phyloP scores from a whole-genome alignment of 1,140 invertebrate genomes.

The Sipha flava region DNA sequence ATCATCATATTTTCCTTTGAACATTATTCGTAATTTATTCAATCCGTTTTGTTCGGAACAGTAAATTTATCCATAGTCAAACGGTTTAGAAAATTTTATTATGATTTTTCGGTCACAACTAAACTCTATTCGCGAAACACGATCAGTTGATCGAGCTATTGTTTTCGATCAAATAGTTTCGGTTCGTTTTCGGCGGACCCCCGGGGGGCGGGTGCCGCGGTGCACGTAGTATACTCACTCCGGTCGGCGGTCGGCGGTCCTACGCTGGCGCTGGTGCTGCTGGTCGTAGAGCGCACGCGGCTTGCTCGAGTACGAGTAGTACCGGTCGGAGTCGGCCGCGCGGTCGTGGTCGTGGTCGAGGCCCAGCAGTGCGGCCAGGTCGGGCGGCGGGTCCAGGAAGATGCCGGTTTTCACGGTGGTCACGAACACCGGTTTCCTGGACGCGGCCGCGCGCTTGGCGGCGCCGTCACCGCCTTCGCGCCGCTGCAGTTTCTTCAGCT shows the following conservation, averaged over 20 bases:
- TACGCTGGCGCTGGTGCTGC: neutral
- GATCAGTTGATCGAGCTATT: too few relatives aligned
- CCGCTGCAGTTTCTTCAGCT: constrained; percentile 53
- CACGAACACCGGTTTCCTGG: constrained; percentile 49
- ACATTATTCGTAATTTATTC: too few relatives aligned
- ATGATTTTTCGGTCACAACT: too few relatives aligned
- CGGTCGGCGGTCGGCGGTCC: neutral
- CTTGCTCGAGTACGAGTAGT: constrained; percentile 54
- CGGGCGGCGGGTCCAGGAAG: constrained; percentile 66
- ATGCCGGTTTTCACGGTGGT: constrained; percentile 68
- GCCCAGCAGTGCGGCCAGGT: constrained; percentile 56
- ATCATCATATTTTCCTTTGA: too few relatives aligned
- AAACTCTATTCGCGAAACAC: too few relatives aligned
- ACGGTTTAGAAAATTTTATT: too few relatives aligned
- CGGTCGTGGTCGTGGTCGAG: constrained; percentile 42
- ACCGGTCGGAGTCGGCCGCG: constrained; percentile 42
- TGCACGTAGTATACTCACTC: constrained; percentile 11
- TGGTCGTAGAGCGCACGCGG: constrained; percentile 47
- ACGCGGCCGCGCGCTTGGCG: neutral
- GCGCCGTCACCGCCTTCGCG: constrained; percentile 32
- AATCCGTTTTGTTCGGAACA: too few relatives aligned
- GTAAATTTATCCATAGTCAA: too few relatives aligned
- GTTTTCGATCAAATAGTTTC: too few relatives aligned
- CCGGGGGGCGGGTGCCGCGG: too few relatives aligned
- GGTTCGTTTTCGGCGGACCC: too few relatives aligned